A percentile compares a stretch with the other conserved stretches of the same genome.
phyloP scores from a whole-genome alignment of 2,797 vertebrate species.

The Tangara arthus region DNA sequence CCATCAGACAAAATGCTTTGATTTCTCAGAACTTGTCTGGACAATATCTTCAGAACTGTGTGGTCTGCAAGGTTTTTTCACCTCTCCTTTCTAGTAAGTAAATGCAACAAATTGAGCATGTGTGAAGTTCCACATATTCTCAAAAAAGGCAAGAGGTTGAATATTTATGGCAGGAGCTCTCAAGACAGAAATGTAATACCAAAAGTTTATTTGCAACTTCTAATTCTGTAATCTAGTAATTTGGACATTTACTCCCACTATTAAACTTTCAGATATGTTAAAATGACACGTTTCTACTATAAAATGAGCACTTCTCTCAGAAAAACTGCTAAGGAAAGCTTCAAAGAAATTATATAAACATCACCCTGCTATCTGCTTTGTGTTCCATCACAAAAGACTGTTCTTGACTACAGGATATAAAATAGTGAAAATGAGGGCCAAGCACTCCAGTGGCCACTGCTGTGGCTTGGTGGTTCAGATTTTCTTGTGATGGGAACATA shows the following conservation, averaged over 20 bases:
- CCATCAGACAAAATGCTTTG: not conserved
- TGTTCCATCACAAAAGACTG: not conserved
- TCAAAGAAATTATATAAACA: not conserved
- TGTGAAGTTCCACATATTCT: not conserved
- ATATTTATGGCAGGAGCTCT: not conserved
- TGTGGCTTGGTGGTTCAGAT: not conserved
- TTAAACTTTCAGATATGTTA: not conserved
- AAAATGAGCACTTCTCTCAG: not conserved
- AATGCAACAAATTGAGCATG: not conserved
- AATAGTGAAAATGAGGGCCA: not conserved
- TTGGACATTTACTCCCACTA: not conserved
- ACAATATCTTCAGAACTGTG: not conserved
- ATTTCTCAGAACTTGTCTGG: not conserved
- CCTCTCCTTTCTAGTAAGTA: not conserved
- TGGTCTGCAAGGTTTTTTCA: not conserved
- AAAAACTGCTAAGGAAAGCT: not conserved
- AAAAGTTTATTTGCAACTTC: not conserved
- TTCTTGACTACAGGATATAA: not conserved
- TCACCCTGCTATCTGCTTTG: not conserved
- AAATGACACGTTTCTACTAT: not conserved
- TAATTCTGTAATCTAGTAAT: not conserved
- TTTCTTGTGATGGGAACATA: not conserved
- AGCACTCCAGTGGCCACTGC: not conserved
- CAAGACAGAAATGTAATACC: not conserved
- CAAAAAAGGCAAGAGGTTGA: not conserved